These are phyloP conservation scores for Pilophorus perplexus DNA, from an alignment of 2,888 invertebrate genomes.

Conservation along the genomic window DNA sequence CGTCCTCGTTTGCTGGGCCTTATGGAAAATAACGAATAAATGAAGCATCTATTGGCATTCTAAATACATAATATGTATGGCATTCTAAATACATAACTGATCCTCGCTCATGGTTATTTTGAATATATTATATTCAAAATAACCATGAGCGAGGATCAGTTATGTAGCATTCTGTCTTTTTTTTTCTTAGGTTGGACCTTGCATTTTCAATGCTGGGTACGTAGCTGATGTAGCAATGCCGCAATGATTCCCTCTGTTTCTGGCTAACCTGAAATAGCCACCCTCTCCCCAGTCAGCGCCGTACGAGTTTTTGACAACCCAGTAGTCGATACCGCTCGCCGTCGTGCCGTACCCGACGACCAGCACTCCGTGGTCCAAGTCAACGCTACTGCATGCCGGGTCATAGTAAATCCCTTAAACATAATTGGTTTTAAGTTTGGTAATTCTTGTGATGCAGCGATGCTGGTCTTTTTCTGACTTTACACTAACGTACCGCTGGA, in stretches of 20 bases:
- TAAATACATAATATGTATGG: too few species aligned
- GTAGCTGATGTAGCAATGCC: slow-evolving; percentile 23
- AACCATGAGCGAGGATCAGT: background rate
- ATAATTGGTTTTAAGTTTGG: background rate
- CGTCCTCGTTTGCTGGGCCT: too few species aligned
- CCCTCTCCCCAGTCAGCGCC: slow-evolving; percentile 20
- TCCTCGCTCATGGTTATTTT: background rate
- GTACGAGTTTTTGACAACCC: slow-evolving; percentile 23
- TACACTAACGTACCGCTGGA: slow-evolving; percentile 14
- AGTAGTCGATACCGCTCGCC: slow-evolving; percentile 8
- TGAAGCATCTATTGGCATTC: too few species aligned
- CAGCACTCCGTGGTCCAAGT: slow-evolving; percentile 8
- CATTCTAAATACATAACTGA: too few species aligned
- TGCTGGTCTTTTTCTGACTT: too few species aligned
- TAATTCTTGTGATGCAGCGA: too few species aligned
- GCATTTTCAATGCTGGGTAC: too few species aligned
- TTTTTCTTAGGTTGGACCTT: too few species aligned
- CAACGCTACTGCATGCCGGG: slow-evolving; percentile 15
- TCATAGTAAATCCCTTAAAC: slow-evolving; percentile 23
- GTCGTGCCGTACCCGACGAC: slow-evolving; percentile 25
- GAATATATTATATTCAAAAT: background rate
- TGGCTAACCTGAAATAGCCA: slow-evolving; percentile 21
- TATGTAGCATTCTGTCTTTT: too few species aligned
- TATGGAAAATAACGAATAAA: too few species aligned
- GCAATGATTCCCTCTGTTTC: slow-evolving; percentile 21